Evolutionary conservation across 2,888 invertebrate genomes (phyloP).

Genomic region (Iphiclides podalirius): DNA sequence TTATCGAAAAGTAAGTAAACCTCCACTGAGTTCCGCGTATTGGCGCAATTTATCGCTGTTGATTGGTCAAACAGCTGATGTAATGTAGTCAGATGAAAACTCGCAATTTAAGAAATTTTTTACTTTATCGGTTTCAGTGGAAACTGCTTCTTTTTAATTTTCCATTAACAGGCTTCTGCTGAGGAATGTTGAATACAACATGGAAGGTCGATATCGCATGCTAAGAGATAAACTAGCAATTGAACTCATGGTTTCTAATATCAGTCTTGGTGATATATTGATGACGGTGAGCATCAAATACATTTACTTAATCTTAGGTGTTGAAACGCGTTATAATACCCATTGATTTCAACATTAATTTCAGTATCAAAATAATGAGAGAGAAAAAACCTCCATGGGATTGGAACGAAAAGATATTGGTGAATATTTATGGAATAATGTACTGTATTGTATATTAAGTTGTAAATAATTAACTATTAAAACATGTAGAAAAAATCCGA

Average conservation of each 20-base stretch:
- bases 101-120: too few species aligned
- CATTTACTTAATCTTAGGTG: too few species aligned
- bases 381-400: conserved; percentile 22
- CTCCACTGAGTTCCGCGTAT: conserved; percentile 11
- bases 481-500: too few species aligned
- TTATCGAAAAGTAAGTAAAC: conserved; percentile 1
- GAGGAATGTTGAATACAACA: conserved; percentile 46
- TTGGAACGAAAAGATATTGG: conserved; percentile 38
- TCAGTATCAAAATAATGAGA: conserved; percentile 39
- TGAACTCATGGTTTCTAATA: conserved; percentile 47
- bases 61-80: not conserved
- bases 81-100: too few species aligned
- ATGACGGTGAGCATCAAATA: conserved; percentile 43
- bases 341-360: conserved; percentile 25
- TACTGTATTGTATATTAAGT: too few species aligned
- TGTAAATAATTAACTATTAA: too few species aligned
- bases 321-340: too few species aligned
- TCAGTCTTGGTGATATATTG: conserved; percentile 39
- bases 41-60: conserved; percentile 10
- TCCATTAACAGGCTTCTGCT: conserved; percentile 55
- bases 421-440: too few species aligned
- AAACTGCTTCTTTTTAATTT: too few species aligned
- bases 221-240: conserved; percentile 45
- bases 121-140: too few species aligned
- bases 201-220: conserved; percentile 56